Evolutionary conservation across 2,888 invertebrate genomes (phyloP).

Genomic region (Apamea epomidion): DNA sequence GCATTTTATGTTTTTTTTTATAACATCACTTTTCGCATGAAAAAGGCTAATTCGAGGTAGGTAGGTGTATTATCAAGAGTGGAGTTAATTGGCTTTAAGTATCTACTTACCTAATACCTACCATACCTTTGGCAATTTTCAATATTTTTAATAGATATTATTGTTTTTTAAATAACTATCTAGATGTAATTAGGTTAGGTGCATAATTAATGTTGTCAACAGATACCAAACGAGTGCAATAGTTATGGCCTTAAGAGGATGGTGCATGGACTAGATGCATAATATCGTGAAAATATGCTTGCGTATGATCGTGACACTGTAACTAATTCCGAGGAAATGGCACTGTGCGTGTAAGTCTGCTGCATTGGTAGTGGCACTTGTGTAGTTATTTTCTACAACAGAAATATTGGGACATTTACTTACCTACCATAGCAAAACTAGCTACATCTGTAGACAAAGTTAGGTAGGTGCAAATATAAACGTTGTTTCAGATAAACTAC

Average conservation of each 20-base stretch:
- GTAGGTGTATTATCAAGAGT: conserved; percentile 6
- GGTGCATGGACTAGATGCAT: conserved; percentile 40
- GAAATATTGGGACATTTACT: conserved; percentile 1
- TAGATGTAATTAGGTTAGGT: conserved; percentile 19
- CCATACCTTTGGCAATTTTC: neutral
- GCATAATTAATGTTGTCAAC: conserved; percentile 44
- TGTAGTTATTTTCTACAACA: conserved; percentile 1
- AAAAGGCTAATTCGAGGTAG: conserved; percentile 29
- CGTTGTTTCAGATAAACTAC: conserved; percentile 44
- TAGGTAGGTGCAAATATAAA: conserved; percentile 40
- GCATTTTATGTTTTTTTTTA: conserved; percentile 9
- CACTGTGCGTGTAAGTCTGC: conserved; percentile 14
- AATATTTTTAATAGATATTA: neutral
- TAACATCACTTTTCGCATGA: conserved; percentile 13
- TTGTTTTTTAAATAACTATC: neutral
- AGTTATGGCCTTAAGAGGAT: conserved; percentile 3
- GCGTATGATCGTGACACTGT: conserved; percentile 6
- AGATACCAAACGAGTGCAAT: conserved; percentile 22
- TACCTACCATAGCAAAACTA: conserved; percentile 7
- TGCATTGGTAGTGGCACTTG: conserved; percentile 24
- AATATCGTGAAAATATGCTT: conserved; percentile 39
- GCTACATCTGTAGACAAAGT: neutral
- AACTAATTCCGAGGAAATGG: conserved; percentile 21
- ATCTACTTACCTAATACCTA: conserved; percentile 1
- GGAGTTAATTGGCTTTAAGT: conserved; percentile 25